Conservation (phyloP, 2,113 vertebrate genomes). For the Canis aureus region DNA sequence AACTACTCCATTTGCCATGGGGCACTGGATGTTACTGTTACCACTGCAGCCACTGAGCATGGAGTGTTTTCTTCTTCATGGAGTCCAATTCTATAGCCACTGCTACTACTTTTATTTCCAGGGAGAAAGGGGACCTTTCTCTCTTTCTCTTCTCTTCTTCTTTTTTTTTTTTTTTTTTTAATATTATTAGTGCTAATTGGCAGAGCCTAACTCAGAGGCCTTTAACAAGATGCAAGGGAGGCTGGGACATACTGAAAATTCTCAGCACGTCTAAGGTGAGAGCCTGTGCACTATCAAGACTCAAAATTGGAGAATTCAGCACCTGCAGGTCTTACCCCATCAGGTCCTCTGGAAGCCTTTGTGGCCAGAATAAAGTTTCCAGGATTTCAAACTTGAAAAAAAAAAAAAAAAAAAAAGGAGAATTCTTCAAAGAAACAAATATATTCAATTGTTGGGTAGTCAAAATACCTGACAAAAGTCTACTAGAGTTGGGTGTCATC, state of each 20-base stretch:
- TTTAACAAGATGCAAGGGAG: neutral
- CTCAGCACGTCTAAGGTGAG: neutral
- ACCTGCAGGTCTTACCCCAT: too few species aligned
- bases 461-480: neutral
- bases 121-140: neutral
- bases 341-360: too few species aligned
- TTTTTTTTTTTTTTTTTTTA: conserved; percentile 14
- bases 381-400: neutral
- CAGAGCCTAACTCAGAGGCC: neutral
- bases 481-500: neutral
- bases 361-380: too few species aligned
- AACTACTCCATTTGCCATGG: neutral
- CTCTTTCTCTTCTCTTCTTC: neutral
- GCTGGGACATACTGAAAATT: neutral
- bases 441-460: neutral
- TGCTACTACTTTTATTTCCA: neutral
- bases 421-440: neutral
- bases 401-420: neutral
- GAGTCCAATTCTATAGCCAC: neutral
- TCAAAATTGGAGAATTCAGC: neutral
- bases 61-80: neutral
- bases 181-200: neutral
- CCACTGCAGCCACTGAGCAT: neutral
- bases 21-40: neutral
- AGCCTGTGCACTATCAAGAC: neutral